Conservation (phyloP, 2,113 vertebrate genomes). For the Laticauda colubrina region DNA sequence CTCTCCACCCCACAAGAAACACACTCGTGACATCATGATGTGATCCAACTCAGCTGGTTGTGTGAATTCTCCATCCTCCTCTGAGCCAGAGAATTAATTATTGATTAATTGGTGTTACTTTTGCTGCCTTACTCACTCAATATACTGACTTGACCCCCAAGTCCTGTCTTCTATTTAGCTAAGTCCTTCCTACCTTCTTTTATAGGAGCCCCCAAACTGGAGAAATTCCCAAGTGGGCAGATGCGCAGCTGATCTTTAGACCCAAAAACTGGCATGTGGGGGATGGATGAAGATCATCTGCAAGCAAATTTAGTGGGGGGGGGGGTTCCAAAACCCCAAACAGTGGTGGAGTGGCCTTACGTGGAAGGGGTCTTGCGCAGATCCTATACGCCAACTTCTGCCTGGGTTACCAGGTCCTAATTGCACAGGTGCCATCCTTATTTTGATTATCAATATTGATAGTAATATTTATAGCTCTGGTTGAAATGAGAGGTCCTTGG, state of each 20-base stretch:
- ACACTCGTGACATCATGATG: neutral
- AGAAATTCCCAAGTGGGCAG: neutral
- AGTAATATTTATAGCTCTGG: neutral
- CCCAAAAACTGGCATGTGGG: neutral
- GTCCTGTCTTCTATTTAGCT: neutral
- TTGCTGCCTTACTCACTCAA: neutral
- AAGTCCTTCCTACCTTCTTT: neutral
- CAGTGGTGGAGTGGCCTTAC: neutral
- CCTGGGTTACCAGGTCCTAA: neutral
- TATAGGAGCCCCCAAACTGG: neutral
- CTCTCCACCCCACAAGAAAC: neutral
- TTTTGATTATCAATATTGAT: neutral
- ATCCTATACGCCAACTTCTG: neutral
- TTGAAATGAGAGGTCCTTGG: neutral
- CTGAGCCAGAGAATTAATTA: neutral
- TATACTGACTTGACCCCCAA: neutral
- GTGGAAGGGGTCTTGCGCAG: neutral
- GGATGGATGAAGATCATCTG: neutral
- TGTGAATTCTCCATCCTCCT: neutral
- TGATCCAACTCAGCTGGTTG: neutral
- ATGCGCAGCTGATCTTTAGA: neutral
- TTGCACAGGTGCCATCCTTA: neutral
- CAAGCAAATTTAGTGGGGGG: neutral
- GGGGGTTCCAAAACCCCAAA: neutral
- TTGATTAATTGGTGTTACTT: neutral